Evolutionary conservation across 2,888 invertebrate species (phyloP).

Genomic region (Platycheirus albimanus): DNA sequence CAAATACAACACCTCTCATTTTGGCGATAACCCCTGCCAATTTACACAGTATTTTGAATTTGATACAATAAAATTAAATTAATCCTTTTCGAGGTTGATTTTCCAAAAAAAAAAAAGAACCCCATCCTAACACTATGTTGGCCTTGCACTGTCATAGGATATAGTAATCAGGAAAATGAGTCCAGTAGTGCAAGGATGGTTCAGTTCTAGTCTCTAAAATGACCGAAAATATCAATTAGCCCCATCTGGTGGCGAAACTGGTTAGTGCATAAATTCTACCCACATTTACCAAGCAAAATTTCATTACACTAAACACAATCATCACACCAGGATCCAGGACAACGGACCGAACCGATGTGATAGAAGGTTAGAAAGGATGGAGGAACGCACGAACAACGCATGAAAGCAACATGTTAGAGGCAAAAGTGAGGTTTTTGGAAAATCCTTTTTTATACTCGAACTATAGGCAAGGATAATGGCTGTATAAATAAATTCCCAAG

Average conservation of each 20-base stretch:
- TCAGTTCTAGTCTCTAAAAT: slow-evolving; percentile 19
- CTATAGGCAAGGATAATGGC: neutral
- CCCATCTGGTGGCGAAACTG: slow-evolving; percentile 58
- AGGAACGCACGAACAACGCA: neutral
- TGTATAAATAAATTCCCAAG: slow-evolving; percentile 1
- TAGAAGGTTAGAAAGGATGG: too few species aligned
- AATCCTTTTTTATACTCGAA: neutral
- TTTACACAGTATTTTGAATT: neutral
- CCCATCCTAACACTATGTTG: neutral
- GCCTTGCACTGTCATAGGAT: neutral
- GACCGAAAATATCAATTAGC: slow-evolving; percentile 66
- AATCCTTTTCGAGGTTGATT: slow-evolving; percentile 17
- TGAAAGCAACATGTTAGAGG: slow-evolving; percentile 30
- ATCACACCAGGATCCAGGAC: slow-evolving; percentile 12
- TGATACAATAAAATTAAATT: slow-evolving; percentile 31
- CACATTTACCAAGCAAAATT: slow-evolving; percentile 20
- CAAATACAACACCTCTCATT: neutral
- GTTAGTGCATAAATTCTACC: slow-evolving; percentile 49
- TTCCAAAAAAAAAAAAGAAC: neutral
- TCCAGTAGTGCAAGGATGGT: too few species aligned
- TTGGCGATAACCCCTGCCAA: neutral
- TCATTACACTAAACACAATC: slow-evolving; percentile 47
- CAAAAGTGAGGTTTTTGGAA: slow-evolving; percentile 18
- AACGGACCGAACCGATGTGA: too few species aligned
- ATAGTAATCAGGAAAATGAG: slow-evolving; percentile 4